These are phyloP conservation scores for Atethmia centrago DNA, from an alignment of 2,888 invertebrate genomes.

Conservation along the genomic window DNA sequence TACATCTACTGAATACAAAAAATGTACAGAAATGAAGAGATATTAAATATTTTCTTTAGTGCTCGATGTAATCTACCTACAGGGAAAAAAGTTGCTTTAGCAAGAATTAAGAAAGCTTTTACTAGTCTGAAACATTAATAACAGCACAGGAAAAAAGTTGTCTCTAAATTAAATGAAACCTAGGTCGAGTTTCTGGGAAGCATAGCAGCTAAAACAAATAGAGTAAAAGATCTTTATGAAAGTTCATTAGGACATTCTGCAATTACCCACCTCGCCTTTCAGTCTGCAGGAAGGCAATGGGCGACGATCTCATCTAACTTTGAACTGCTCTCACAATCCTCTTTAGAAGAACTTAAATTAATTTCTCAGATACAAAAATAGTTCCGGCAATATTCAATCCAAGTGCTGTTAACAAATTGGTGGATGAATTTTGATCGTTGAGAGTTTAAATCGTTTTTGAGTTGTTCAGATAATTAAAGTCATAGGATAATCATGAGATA, in stretches of 20 bases:
- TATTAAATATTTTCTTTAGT: slow-evolving; percentile 59
- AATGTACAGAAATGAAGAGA: slow-evolving; percentile 35
- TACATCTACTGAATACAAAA: slow-evolving; percentile 47
- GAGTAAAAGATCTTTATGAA: slow-evolving; percentile 57
- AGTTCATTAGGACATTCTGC: slow-evolving; percentile 62
- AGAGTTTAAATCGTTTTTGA: slow-evolving; percentile 2
- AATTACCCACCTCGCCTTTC: slow-evolving; percentile 58
- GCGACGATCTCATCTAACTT: slow-evolving; percentile 63
- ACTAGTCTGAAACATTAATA: slow-evolving; percentile 46
- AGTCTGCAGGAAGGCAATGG: slow-evolving; percentile 52
- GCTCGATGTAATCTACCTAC: slow-evolving; percentile 44
- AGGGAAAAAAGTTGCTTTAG: slow-evolving; percentile 20
- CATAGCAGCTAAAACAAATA: slow-evolving; percentile 45
- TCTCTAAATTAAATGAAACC: slow-evolving; percentile 47
- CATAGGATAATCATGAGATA: neutral
- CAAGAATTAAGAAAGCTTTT: slow-evolving; percentile 46
- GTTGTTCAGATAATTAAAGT: neutral
- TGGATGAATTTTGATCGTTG: slow-evolving; percentile 4
- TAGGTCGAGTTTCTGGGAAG: slow-evolving; percentile 22
- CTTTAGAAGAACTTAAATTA: slow-evolving; percentile 64
- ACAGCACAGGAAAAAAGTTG: slow-evolving; percentile 24
- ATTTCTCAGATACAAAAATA: slow-evolving; percentile 60
- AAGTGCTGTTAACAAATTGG: slow-evolving; percentile 23
- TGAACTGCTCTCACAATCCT: slow-evolving; percentile 59
- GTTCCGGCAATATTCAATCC: slow-evolving; percentile 25